A percentile compares a stretch with the other conserved stretches of the same genome.
phyloP scores from a whole-genome alignment of 2,797 vertebrate genomes.

The Darevskia nairensis region DNA sequence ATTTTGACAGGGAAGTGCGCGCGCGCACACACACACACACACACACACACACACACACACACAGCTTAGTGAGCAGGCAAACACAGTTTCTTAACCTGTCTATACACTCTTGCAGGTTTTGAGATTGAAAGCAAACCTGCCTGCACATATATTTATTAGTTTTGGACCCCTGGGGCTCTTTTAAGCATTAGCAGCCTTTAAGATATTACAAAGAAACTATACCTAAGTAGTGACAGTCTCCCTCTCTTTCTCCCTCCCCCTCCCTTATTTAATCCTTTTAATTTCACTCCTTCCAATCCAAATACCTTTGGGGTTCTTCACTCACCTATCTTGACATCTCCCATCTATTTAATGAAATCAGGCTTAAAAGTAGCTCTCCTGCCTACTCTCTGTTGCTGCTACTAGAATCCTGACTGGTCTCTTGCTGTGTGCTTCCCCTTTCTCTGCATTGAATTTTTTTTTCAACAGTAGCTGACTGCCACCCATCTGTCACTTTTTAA shows the following conservation, averaged over 20 bases:
- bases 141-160: conserved; percentile 60
- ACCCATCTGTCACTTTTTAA: conserved; percentile 30
- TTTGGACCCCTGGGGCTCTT: conserved; percentile 63
- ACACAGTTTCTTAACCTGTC: conserved; percentile 43
- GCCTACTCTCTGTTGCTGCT: conserved; percentile 39
- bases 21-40: background rate
- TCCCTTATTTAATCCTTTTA: conserved; percentile 51
- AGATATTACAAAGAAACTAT: conserved; percentile 60
- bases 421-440: conserved; percentile 13
- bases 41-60: background rate
- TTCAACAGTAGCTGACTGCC: conserved; percentile 33
- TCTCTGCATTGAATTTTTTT: accelerated
- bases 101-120: conserved; percentile 52
- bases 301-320: conserved; percentile 6
- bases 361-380: conserved; percentile 31
- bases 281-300: conserved; percentile 31
- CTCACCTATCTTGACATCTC: background rate
- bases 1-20: background rate
- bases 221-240: conserved; percentile 59
- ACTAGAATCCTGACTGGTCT: conserved; percentile 33
- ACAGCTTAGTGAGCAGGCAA: background rate
- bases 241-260: background rate
- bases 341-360: conserved; percentile 42
- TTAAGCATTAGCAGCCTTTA: conserved; percentile 67
- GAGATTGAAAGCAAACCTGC: conserved; percentile 64